Conservation (phyloP, 92 coral and sea anemone genomes). For the Porites rus region DNA sequence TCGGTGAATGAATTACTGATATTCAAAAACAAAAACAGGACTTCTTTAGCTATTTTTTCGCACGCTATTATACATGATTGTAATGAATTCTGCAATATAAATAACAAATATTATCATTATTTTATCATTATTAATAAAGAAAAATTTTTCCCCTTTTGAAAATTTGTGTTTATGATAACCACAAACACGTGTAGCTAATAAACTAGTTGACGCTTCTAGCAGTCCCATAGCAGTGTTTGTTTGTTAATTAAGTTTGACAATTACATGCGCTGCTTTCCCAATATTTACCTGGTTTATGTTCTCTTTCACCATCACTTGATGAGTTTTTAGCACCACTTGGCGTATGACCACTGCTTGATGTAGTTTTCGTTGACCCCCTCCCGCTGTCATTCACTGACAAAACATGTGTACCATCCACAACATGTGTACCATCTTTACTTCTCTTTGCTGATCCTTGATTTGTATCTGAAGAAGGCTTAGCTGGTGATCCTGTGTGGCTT, state of each 20-base stretch:
- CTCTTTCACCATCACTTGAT: conserved; percentile 62
- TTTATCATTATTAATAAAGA: too few species aligned
- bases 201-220: too few species aligned
- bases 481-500: not conserved
- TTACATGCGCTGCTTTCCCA: too few species aligned
- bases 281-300: conserved; percentile 71
- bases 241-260: too few species aligned
- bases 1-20: conserved; percentile 76
- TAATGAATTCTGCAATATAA: too few species aligned
- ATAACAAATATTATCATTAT: too few species aligned
- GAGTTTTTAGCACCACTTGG: conserved; percentile 41
- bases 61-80: too few species aligned
- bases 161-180: too few species aligned
- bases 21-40: not conserved
- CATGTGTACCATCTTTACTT: conserved; percentile 42
- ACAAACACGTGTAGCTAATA: too few species aligned
- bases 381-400: conserved; percentile 24
- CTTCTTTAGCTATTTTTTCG: too few species aligned
- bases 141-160: too few species aligned
- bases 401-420: conserved; percentile 29
- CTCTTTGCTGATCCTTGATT: conserved; percentile 23
- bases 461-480: conserved; percentile 16
- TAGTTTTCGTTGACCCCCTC: conserved; percentile 54
- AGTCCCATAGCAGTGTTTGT: too few species aligned
- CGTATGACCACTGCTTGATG: conserved; percentile 47